Base-by-base conservation (phyloP, 2,797 vertebrate genomes). In the Enteromius treurensis region DNA sequence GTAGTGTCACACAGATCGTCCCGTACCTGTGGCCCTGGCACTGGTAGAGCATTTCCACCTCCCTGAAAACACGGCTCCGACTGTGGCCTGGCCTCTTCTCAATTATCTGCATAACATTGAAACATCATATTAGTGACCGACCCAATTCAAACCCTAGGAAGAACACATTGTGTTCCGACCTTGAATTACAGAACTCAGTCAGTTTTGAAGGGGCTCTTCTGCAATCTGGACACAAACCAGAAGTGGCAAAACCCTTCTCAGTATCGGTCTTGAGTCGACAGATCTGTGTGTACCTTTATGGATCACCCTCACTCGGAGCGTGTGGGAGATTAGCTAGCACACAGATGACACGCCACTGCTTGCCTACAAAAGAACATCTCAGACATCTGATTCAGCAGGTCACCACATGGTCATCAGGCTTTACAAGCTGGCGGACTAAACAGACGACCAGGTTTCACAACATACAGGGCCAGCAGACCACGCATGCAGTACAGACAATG, bases 21-120 rank as follows among this genome's bases (percentile, higher is more conserved):
- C 23, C 14, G 0, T 94, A 97, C 98, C 97, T 96, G 93, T 99
- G 97, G 62, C 98, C 98, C 93, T 99, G 98, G 92, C 98, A 99
- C 91, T 99, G 98, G 78, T 99, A 98, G n/a, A 99, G 95, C 97
- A 98, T 99, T 93, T 99, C 98, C 88, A 99, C 98, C 91, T 99
- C 98, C 32, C 97, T 95, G 90, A 99, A 99, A 77, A 99, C 98
- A 68, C 98, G 91, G 84, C 95, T 97, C 80, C 98, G 96, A 90
- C 97, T 98, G 90, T 97, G 97, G 42, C 97, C 97, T 0, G 96
- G 96, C 88, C 97, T 93, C 90, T 99, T 99, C 92, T 97, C 96
- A 0, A 99, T 99, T 89, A 99, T 98, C 98, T 99, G 92, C 2
- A 94, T 4, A 53, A 71, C 71, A 82, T n/a, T 45, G 19, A 77